phyloP scores from a whole-genome alignment of 2,888 invertebrate genomes.

The Calameuta filiformis region DNA sequence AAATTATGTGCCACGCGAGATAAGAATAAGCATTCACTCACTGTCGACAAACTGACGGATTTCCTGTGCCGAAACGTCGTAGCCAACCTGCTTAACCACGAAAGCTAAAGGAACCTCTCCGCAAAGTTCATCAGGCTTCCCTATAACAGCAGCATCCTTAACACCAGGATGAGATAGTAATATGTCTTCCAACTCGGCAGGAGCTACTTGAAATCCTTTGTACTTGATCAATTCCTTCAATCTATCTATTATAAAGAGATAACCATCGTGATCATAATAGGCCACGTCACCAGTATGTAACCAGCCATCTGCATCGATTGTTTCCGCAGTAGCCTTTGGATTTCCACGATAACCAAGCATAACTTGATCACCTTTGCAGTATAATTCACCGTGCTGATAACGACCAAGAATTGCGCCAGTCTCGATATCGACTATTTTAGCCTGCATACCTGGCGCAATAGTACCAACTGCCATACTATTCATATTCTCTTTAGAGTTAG shows the following conservation, averaged over 20 bases:
- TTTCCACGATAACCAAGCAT: constrained; percentile 70
- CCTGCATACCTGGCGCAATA: constrained; percentile 72
- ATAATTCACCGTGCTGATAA: constrained; percentile 69
- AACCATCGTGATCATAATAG: constrained; percentile 67
- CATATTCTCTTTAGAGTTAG: constrained; percentile 60
- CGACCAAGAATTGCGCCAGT: constrained; percentile 61
- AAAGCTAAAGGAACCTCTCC: constrained; percentile 67
- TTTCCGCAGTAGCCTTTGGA: constrained; percentile 65
- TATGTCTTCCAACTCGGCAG: constrained; percentile 58
- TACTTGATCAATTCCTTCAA: constrained; percentile 73
- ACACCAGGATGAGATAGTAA: constrained; percentile 38
- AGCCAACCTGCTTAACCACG: constrained; percentile 52
- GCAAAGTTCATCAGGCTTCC: constrained; percentile 50
- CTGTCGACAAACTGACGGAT: constrained; percentile 48
- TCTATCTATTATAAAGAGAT: constrained; percentile 68
- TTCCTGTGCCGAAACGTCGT: constrained; percentile 41
- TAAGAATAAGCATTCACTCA: constrained; percentile 24
- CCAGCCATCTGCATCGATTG: constrained; percentile 68
- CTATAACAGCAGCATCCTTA: constrained; percentile 40
- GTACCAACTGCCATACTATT: constrained; percentile 75
- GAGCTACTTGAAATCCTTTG: constrained; percentile 68
- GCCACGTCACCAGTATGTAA: constrained; percentile 69
- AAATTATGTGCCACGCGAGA: neutral
- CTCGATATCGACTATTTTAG: constrained; percentile 68
- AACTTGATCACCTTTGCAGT: constrained; percentile 67